Conservation (phyloP, 2,113 vertebrate species). For the Podiceps cristatus region DNA sequence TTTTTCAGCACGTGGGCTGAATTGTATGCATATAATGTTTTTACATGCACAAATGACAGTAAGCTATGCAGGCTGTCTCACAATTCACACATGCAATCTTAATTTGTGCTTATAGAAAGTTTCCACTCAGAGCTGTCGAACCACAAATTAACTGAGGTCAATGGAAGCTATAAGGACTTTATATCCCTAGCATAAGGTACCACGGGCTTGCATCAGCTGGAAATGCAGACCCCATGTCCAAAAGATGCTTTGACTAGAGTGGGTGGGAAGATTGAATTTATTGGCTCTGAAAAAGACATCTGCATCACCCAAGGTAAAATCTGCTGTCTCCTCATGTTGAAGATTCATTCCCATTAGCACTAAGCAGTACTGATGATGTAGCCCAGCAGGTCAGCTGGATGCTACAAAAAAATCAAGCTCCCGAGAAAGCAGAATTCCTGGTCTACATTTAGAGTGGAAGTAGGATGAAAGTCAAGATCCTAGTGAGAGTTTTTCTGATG, state of each 20-base stretch:
- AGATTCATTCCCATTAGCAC: not conserved
- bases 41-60: slow-evolving; percentile 17
- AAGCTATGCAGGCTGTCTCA: slow-evolving; percentile 28
- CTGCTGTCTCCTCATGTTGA: not conserved
- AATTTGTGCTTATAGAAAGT: not conserved
- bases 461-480: not conserved
- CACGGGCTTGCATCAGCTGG: not conserved
- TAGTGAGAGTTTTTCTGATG: not conserved
- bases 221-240: not conserved
- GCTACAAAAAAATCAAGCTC: not conserved
- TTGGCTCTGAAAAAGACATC: not conserved
- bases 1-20: not conserved
- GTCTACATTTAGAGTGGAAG: not conserved
- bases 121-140: not conserved
- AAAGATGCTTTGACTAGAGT: not conserved
- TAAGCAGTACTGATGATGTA: not conserved
- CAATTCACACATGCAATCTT: not conserved
- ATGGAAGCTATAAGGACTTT: not conserved
- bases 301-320: not conserved
- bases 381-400: not conserved
- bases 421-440: not conserved
- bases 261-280: not conserved
- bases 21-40: not conserved
- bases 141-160: not conserved
- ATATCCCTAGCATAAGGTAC: not conserved